Percentiles rank a stretch among this genome's conserved stretches.
Evolutionary conservation across 2,113 vertebrate genomes (phyloP).

Genomic region (Hydrochoerus hydrochaeris): DNA sequence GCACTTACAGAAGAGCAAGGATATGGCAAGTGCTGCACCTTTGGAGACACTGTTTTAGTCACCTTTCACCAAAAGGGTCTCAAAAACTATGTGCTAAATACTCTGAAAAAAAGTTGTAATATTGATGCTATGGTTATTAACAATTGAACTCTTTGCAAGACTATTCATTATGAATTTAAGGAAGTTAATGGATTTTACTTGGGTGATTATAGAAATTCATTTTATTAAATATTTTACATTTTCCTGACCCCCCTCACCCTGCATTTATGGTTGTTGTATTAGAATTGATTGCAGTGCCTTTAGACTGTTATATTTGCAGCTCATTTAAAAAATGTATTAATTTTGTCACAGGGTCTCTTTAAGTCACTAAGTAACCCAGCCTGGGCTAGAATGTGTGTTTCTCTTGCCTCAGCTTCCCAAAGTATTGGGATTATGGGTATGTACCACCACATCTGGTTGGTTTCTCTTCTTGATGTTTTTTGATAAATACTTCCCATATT

Average conservation of each 20-base stretch:
- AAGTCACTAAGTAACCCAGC: too few species aligned
- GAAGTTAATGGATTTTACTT: slow-evolving; percentile 47
- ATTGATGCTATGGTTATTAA: background rate
- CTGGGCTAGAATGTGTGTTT: background rate
- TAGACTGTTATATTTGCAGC: background rate
- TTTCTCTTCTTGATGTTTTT: background rate
- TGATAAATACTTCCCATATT: background rate
- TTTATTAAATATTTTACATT: slow-evolving; percentile 39
- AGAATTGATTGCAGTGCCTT: background rate
- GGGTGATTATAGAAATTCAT: background rate
- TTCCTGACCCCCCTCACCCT: background rate
- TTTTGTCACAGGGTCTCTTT: background rate
- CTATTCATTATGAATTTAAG: background rate
- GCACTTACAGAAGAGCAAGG: background rate
- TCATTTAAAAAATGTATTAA: background rate
- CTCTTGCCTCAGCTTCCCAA: background rate
- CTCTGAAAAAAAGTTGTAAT: background rate
- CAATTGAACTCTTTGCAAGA: background rate
- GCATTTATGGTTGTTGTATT: background rate
- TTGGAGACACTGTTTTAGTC: background rate
- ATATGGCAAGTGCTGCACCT: background rate
- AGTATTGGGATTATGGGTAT: background rate
- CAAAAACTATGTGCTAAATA: background rate
- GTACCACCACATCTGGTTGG: background rate
- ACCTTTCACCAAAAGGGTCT: background rate